Evolutionary conservation across 2,888 invertebrate genomes (phyloP), one percentile per base, ranked within the genome.

Genomic region (Leucophenga montana): DNA sequence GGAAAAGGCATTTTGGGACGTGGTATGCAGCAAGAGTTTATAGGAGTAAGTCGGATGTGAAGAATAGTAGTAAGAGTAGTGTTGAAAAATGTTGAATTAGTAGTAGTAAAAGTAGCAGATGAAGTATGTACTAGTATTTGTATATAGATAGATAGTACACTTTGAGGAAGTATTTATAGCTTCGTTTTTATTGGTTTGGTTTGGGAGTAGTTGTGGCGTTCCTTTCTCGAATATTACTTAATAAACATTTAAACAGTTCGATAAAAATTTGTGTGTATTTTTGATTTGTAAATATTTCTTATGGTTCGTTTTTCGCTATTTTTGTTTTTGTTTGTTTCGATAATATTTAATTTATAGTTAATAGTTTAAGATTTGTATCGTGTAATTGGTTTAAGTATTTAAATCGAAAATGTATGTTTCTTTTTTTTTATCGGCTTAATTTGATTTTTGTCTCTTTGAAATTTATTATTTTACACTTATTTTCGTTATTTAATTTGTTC

Each of bases 1-100:
- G 20, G 67, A 64, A 68, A 71, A 71, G 73, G 71, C 73, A 68
- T 71, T 70, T 71, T 65, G 68, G 22, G 39, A 39, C 39, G 39
- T 39, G 1, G 11, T 39, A 39, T 39, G 39, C 39, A 39, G 39
- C 39, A 39, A 39, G 39, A 39, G 39, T 3, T 5, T 11, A 39
- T 39, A 39, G 11, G 39, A 39, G 9, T 11, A n/a, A n/a, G n/a
- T n/a, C n/a, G n/a, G n/a, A n/a, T n/a, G n/a, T n/a, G n/a, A n/a
- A n/a, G n/a, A n/a, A n/a, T n/a, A n/a, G n/a, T n/a, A n/a, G n/a
- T n/a, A n/a, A 39, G 11, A 39, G 11, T 39, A 39, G 39, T 39
- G 39, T 39, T 39, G 39, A 11, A 39, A 39, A 39, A 39, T 39
- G 39, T 39, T 39, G 39, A 39, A 39, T 39, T 39, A 39, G 39